These are phyloP conservation scores for Hesperophylax magnus DNA, from an alignment of 1,140 invertebrate species.

Conservation along the genomic window DNA sequence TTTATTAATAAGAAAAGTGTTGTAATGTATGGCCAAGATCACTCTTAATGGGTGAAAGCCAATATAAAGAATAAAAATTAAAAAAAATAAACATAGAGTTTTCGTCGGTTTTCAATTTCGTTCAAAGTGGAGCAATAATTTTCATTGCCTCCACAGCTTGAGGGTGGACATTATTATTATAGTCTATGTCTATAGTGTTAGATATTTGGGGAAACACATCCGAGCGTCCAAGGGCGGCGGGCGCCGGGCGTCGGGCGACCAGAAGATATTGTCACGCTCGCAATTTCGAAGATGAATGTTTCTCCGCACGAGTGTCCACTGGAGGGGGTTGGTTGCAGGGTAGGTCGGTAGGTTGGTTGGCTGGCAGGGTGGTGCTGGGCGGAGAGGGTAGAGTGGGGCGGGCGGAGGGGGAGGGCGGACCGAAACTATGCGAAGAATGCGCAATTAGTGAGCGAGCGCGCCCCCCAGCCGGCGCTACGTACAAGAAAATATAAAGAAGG, in stretches of 20 bases:
- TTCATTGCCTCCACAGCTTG: background rate
- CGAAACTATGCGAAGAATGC: slow-evolving; percentile 92
- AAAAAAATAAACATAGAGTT: too few relatives aligned
- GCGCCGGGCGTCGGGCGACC: slow-evolving; percentile 18
- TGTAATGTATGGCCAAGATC: too few relatives aligned
- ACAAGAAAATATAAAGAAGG: slow-evolving; percentile 78
- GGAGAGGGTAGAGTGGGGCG: slow-evolving; percentile 62
- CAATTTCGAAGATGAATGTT: slow-evolving; percentile 58
- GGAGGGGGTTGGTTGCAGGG: background rate
- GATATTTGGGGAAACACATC: slow-evolving; percentile 1
- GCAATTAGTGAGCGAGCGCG: slow-evolving; percentile 87
- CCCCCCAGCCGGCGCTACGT: slow-evolving; percentile 69
- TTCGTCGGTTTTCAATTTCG: background rate
- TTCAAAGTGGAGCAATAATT: background rate
- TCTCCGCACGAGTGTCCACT: slow-evolving; percentile 52
- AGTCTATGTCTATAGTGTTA: background rate
- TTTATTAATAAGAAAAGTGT: too few relatives aligned
- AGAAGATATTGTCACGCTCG: slow-evolving; percentile 57
- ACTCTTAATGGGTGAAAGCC: too few relatives aligned
- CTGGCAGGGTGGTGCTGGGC: slow-evolving; percentile 5
- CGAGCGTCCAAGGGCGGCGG: background rate
- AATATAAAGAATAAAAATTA: too few relatives aligned
- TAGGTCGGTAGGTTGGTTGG: too few relatives aligned
- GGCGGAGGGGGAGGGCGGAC: slow-evolving; percentile 70
- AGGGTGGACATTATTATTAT: slow-evolving; percentile 12